Conservation (phyloP, 1,140 invertebrate species). For the Conus betulinus region DNA sequence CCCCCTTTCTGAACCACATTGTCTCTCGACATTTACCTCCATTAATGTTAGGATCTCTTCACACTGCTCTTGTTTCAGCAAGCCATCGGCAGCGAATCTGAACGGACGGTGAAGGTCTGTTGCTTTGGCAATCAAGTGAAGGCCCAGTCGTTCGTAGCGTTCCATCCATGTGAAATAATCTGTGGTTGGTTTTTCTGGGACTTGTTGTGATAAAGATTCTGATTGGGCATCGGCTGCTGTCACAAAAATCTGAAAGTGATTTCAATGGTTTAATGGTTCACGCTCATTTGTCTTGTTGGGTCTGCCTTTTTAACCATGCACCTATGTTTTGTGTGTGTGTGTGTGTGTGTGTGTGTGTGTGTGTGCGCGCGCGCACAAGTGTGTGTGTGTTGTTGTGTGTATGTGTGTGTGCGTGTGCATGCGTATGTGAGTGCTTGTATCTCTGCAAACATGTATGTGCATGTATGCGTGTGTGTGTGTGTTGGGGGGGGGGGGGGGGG, state of each 20-base stretch:
- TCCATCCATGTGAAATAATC: constrained; percentile 48
- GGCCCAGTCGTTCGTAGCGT: constrained; percentile 56
- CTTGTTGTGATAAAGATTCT: background rate
- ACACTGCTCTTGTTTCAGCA: constrained; percentile 77
- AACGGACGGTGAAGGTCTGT: constrained; percentile 67
- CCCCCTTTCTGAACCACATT: background rate
- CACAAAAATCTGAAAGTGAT: constrained; percentile 11
- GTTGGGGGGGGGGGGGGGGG: too few species aligned
- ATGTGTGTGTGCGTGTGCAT: too few species aligned
- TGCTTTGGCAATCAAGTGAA: constrained; percentile 61
- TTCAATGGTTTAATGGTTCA: too few species aligned
- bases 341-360: too few species aligned
- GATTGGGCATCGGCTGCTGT: background rate
- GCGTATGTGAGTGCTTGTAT: too few species aligned
- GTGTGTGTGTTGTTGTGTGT: too few species aligned
- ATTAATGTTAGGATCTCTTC: constrained; percentile 76
- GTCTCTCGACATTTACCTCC: constrained; percentile 63
- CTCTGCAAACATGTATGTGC: too few species aligned
- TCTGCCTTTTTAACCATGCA: too few species aligned
- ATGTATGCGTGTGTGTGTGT: too few species aligned
- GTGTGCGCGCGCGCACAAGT: too few species aligned
- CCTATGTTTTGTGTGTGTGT: too few species aligned
- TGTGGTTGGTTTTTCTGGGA: background rate
- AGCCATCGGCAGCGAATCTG: constrained; percentile 76
- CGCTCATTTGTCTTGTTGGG: too few species aligned